Percentiles rank a stretch among this genome's conserved stretches.
Conservation (phyloP, 2,888 invertebrate genomes). For the Pteria penguin region DNA sequence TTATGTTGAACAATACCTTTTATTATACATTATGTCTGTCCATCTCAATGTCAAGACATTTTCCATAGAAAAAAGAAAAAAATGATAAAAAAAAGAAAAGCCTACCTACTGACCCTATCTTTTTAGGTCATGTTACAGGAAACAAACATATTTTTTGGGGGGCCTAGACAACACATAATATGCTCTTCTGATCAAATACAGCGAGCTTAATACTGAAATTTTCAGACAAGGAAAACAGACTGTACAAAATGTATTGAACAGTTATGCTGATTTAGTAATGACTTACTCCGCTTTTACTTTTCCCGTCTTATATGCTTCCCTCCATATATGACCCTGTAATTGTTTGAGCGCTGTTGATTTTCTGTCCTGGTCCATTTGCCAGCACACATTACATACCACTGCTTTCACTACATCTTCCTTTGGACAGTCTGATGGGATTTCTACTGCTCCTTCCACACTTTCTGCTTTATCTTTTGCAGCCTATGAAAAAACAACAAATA, state of each 20-base stretch:
- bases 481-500: constrained; percentile 5
- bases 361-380: constrained; percentile 90
- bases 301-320: constrained; percentile 89
- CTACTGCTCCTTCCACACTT: constrained; percentile 82
- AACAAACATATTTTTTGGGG: too few species aligned
- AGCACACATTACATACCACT: constrained; percentile 86
- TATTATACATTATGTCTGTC: too few species aligned
- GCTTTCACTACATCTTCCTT: constrained; percentile 82
- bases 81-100: too few species aligned
- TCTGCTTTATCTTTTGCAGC: constrained; percentile 37
- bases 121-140: too few species aligned
- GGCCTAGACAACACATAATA: too few species aligned
- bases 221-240: neutral
- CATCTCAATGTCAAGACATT: too few species aligned
- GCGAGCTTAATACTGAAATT: neutral
- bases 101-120: too few species aligned
- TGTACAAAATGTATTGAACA: neutral
- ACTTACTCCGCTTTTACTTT: constrained; percentile 94
- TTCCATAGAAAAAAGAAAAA: too few species aligned
- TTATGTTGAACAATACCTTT: too few species aligned
- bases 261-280: too few species aligned
- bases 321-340: constrained; percentile 95
- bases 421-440: constrained; percentile 68
- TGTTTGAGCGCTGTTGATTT: constrained; percentile 90
- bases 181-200: neutral